Evolutionary conservation across 2,797 vertebrate genomes (phyloP), one percentile per base, ranked within the genome.

Genomic region (Bradypus variegatus): DNA sequence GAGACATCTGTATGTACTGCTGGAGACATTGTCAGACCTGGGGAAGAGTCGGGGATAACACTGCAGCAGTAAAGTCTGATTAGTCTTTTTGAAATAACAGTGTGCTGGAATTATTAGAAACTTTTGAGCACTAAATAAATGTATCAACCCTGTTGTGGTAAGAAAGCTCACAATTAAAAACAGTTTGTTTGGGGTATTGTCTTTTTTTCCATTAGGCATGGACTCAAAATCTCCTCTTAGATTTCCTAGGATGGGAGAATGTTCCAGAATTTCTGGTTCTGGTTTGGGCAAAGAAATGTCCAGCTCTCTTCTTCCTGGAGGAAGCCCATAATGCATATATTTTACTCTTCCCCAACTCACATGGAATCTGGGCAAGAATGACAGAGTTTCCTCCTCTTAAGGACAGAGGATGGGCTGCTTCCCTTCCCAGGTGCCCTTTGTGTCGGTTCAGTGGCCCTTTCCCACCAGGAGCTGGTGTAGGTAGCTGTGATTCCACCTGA

Each of bases 161-260:
- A 87, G 78, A 92, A 91, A 65, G 10, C n/a, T 92, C 25, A 84
- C 11, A 82, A 64, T 78, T 88, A 83, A 79, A 72, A 91, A 58
- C 23, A n/a, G 48, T 77, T 90, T 78, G 45, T 88, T 62, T 90
- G 36, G 77, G 27, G 33, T 81, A 29, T 53, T 76, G 2, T 41
- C n/a, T 36, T 72, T 36, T 38, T 7, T 16, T 2, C 7, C 18
- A 70, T 78, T 29, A 31, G 53, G 7, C n/a, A 19, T 18, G 16
- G 72, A 84, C 5, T 86, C 31, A 86, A 50, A 64, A 77, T 85
- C n/a, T 87, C 48, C 38, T 83, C 77, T 82, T 86, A 85, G 78
- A 75, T 27, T 2, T 91, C 55, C 6, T 29, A 78, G 69, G 75
- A 58, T 4, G 80, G 70, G 31, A 77, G 5, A 58, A 64, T 36